Base-by-base conservation (phyloP, 2,797 vertebrate species). In the Parauchenoglanis ngamensis region DNA sequence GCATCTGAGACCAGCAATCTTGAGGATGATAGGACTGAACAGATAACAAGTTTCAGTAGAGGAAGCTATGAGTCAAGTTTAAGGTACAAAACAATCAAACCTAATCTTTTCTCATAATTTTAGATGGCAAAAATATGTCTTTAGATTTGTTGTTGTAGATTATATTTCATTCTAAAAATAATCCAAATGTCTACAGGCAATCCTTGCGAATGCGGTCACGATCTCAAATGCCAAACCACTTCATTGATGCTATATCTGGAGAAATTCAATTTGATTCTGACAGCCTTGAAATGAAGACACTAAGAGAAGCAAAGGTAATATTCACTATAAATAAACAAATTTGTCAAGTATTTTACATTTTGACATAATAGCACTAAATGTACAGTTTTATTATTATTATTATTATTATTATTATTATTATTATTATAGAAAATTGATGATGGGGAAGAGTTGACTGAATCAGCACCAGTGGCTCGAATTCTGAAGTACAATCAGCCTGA, bases 401-500 rank as follows among this genome's bases (percentile, higher is more conserved):
- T 46, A 19, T 57, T 44, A 46, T 44, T 40, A 23, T 13, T 86
- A 12, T 57, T 84, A 59, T 17, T 84, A 10, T 54, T 77, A 44
- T 44, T 35, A 25, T 65, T 65, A 56, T 75, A 94, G 92, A 25
- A 46, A 44, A 76, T 15, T 54, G 89, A 94, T 61, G 89, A 91
- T n/a, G 57, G 68, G 44, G 85, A 92, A 1, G 89, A 92, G 46
- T 15, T 65, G 1, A 44, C 89, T 4, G 92, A 95, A 83, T 88
- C 94, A 1, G 94, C 96, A 31, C 92, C 95, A 6, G 92, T 97
- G 1, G 54, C 91, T 25, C 94, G 96, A 23, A 96, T 97, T 92
- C 92, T 97, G 31, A 96, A 94, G 88, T 97, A 96, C 92, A 97
- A 97, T 91, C 86, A 85, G 75, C 90, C 95, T 0, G 96, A 97